Percentiles rank a stretch among this genome's conserved stretches.
Evolutionary conservation across 2,797 vertebrate genomes (phyloP).

Genomic region (Hypotaenidia okinawae): DNA sequence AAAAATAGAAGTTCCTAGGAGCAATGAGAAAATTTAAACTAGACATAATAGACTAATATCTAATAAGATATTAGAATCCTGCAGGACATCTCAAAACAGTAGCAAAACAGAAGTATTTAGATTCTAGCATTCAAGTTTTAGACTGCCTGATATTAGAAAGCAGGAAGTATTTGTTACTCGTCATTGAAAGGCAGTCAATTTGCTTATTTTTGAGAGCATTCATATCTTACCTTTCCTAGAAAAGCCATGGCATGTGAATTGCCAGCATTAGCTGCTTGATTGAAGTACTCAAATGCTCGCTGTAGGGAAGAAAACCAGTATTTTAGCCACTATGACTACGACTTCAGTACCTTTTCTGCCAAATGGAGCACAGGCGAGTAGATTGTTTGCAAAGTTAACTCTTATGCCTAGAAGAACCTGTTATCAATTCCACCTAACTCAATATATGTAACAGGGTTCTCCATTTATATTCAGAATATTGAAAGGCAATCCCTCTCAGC

Average conservation of each 20-base stretch:
- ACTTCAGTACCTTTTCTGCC: not conserved
- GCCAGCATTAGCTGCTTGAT: slow-evolving; percentile 95
- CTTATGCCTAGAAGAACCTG: too few species aligned
- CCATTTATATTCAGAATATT: not conserved
- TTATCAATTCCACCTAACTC: not conserved
- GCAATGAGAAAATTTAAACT: not conserved
- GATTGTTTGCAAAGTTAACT: not conserved
- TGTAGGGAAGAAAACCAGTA: slow-evolving; percentile 59
- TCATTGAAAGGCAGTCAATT: not conserved
- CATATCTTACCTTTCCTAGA: slow-evolving; percentile 90
- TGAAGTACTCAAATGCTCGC: slow-evolving; percentile 98
- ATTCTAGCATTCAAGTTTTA: not conserved
- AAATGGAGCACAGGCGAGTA: not conserved
- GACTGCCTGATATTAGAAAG: not conserved
- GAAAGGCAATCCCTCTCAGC: not conserved
- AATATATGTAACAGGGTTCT: not conserved
- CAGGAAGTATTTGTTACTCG: not conserved
- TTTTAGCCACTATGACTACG: not conserved
- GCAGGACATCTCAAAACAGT: not conserved
- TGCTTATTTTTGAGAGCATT: not conserved
- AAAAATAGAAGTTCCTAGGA: not conserved
- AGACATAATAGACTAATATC: not conserved
- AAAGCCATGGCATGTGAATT: slow-evolving; percentile 98
- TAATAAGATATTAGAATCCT: not conserved
- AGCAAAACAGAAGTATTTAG: not conserved